A percentile compares a stretch with the other conserved stretches of the same genome.
phyloP scores from a whole-genome alignment of 2,797 vertebrate species.

The Spatula versicolor region DNA sequence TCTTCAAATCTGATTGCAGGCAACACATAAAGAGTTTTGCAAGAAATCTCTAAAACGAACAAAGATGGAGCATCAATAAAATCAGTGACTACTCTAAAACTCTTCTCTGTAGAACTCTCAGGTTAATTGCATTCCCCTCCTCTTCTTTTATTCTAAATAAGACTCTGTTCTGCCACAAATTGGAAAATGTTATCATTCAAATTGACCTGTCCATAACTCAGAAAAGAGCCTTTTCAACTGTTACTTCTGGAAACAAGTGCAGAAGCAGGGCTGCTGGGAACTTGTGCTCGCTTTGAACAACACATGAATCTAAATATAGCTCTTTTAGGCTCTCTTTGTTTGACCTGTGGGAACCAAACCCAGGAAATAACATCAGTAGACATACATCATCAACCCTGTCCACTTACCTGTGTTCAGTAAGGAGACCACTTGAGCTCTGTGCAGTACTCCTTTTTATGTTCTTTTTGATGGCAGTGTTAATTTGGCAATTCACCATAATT shows the following conservation, averaged over 20 bases:
- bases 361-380: neutral
- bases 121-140: neutral
- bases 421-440: neutral
- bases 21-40: neutral
- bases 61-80: neutral
- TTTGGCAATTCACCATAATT: neutral
- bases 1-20: neutral
- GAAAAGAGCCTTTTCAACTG: neutral
- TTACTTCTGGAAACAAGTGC: neutral
- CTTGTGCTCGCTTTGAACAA: neutral
- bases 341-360: neutral
- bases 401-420: neutral
- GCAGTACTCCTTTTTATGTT: neutral
- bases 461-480: neutral
- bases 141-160: neutral
- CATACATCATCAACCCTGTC: neutral
- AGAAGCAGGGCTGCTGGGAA: constrained; percentile 1
- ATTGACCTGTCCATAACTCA: neutral
- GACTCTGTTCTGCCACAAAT: neutral
- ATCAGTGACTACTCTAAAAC: neutral
- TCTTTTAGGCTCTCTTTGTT: neutral
- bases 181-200: neutral
- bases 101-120: neutral
- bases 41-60: neutral
- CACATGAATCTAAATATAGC: neutral